These are phyloP conservation scores for Neodon shergylaensis DNA, from an alignment of 2,113 vertebrate genomes.

Conservation along the genomic window DNA sequence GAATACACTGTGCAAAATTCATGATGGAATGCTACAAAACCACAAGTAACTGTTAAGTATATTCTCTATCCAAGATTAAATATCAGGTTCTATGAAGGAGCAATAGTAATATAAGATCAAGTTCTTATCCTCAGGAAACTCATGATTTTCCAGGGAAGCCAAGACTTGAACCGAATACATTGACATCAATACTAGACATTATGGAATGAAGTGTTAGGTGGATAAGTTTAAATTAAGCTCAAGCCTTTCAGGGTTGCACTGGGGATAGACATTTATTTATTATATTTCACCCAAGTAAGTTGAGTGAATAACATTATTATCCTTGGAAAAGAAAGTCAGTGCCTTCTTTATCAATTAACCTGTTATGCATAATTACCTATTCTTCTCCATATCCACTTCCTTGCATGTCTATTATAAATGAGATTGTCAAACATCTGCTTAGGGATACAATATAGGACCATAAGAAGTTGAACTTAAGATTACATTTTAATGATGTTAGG, in stretches of 20 bases:
- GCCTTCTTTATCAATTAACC: neutral
- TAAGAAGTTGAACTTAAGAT: slow-evolving; percentile 44
- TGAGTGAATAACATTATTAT: slow-evolving; percentile 51
- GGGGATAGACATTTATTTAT: slow-evolving; percentile 53
- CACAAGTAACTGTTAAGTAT: neutral
- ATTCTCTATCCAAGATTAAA: neutral
- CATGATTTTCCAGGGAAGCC: slow-evolving; percentile 20
- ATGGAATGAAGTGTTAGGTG: slow-evolving; percentile 53
- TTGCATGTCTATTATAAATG: neutral
- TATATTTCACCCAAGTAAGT: slow-evolving; percentile 50
- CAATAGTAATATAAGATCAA: neutral
- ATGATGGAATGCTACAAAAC: slow-evolving; percentile 10
- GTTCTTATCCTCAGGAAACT: slow-evolving; percentile 40
- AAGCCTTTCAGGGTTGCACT: neutral
- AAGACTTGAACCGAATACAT: slow-evolving; percentile 30
- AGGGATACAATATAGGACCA: neutral
- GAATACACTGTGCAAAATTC: neutral
- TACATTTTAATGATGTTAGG: neutral
- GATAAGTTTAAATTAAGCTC: slow-evolving; percentile 49
- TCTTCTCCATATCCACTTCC: neutral
- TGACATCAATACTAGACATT: slow-evolving; percentile 31
- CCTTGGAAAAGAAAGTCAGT: neutral
- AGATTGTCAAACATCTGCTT: slow-evolving; percentile 27
- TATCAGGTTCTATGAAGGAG: neutral
- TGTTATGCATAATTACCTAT: slow-evolving; percentile 21